Evolutionary conservation across 2,797 vertebrate genomes (phyloP), one percentile per base, ranked within the genome.

Genomic region (Melanotaenia parkinsoni): DNA sequence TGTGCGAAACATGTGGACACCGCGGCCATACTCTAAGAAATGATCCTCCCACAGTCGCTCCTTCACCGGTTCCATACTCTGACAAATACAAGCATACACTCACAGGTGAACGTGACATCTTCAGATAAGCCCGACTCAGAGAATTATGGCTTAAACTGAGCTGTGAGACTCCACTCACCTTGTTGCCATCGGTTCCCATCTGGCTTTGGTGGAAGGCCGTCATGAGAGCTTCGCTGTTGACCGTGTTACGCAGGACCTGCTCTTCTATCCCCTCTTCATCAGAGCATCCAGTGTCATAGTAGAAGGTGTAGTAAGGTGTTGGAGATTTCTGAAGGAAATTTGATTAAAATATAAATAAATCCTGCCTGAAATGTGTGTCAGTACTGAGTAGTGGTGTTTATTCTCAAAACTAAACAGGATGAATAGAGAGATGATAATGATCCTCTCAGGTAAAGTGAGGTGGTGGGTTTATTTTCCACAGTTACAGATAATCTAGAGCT

Each of bases 1-100:
- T 0, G 97, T 99, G 84, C 96, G 97, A 77, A 99, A 99, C 97
- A 99, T 98, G 87, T 97, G 97, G 58, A 98, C 95, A 0, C 96
- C 97, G 0, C 96, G 95, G 28, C 98, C 98, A 0, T 96, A 98
- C 73, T 99, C 97, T 0, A 76, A 59, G 73, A 99, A 97, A 77
- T 98, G 97, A 73, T 97, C 95, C 1, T 95, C 94, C 98, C 98
- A 99, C 59, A 98, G 92, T 3, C 83, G 94, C 81, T 95, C 93
- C 85, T 96, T 97, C 83, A 93, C 88, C 79, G 93, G 92, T 76
- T 98, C 96, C 75, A 82, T 83, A 74, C 93, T 94, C 98, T 99
- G 80, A 86, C 67, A 3, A 7, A 43, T 30, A 82, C 70, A 79
- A 14, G 24, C 0, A 45, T 3, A 84, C 9, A 72, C 35, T 40